phyloP scores from a whole-genome alignment of 2,113 vertebrate species.

The Crotophaga sulcirostris region DNA sequence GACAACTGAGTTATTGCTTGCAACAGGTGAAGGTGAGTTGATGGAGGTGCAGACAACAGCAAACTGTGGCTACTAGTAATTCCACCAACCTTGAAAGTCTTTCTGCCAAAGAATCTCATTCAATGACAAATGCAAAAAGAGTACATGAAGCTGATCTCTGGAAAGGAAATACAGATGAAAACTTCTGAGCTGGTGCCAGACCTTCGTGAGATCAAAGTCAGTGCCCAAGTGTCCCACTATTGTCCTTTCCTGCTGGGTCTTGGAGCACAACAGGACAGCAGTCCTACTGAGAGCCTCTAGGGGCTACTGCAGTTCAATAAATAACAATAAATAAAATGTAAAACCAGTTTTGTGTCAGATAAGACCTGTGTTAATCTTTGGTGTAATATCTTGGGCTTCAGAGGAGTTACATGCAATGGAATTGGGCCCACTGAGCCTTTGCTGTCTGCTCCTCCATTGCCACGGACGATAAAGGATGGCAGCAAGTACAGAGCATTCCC shows the following conservation, averaged over 20 bases:
- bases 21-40: neutral
- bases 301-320: slow-evolving; percentile 47
- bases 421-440: neutral
- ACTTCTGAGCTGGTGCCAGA: neutral
- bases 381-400: neutral
- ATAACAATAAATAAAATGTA: slow-evolving; percentile 1
- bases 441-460: neutral
- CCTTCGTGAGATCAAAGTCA: neutral
- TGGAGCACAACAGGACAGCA: neutral
- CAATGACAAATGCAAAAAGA: neutral
- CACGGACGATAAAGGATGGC: neutral
- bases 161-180: neutral
- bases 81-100: neutral
- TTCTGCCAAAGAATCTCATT: neutral
- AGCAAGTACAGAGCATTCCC: neutral
- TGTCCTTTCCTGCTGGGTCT: neutral
- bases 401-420: neutral
- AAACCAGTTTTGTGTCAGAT: neutral
- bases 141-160: neutral
- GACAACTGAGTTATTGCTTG: neutral
- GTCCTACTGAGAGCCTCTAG: slow-evolving; percentile 52
- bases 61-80: neutral
- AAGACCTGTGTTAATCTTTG: neutral
- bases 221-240: neutral
- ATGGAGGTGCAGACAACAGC: neutral